Percentiles rank a stretch among this genome's conserved stretches.
Conservation (phyloP, 2,113 vertebrate genomes). For the Syngnathus typhle region DNA sequence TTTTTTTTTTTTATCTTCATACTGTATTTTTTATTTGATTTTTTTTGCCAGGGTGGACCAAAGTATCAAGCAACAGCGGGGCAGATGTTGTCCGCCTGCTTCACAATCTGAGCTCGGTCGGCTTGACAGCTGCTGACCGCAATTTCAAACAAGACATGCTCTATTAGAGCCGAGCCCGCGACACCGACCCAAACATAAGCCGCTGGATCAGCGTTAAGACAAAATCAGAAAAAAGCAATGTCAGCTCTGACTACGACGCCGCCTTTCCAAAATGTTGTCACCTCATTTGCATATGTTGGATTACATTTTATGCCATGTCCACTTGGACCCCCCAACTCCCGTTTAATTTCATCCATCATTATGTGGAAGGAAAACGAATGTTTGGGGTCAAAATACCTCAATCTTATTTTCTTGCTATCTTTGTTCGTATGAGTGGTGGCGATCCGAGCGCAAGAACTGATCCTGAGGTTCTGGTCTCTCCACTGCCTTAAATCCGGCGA, state of each 20-base stretch:
- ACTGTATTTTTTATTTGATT: neutral
- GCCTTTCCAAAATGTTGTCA: neutral
- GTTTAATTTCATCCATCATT: neutral
- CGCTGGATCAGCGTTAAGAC: constrained; percentile 37
- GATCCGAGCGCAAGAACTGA: neutral
- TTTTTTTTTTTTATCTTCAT: neutral
- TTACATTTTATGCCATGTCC: neutral
- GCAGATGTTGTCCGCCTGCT: constrained; percentile 62
- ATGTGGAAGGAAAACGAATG: neutral
- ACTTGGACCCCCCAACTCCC: neutral
- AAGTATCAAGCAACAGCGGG: constrained; percentile 27
- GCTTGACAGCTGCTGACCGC: constrained; percentile 68
- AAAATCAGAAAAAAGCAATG: constrained; percentile 46
- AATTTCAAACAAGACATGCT: constrained; percentile 61
- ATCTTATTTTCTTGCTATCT: constrained; percentile 9
- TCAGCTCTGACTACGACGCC: constrained; percentile 13
- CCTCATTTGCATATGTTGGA: neutral
- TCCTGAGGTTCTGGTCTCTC: constrained; percentile 10
- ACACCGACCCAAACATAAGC: constrained; percentile 62
- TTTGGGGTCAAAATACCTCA: neutral
- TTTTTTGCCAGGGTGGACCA: constrained; percentile 26
- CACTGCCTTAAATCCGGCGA: constrained; percentile 11
- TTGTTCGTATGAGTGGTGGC: neutral
- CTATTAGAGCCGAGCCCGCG: constrained; percentile 43
- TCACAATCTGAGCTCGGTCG: constrained; percentile 44